A percentile compares a stretch with the other conserved stretches of the same genome.
Evolutionary conservation across 1,140 invertebrate genomes (phyloP).

Genomic region (Aphis gossypii): DNA sequence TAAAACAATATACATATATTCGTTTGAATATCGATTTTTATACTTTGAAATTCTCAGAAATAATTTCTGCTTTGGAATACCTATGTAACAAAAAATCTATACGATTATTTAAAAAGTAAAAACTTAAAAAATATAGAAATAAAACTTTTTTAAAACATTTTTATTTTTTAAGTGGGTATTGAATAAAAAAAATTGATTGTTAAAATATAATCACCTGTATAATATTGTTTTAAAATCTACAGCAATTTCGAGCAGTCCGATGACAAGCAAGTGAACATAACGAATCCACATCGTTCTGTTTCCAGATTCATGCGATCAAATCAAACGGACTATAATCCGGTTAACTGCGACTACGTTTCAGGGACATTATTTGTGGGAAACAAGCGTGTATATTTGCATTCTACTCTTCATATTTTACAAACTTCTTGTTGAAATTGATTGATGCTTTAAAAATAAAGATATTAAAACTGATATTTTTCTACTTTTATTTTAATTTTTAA

Average conservation of each 20-base stretch:
- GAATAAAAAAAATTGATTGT: neutral
- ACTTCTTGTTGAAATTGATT: neutral
- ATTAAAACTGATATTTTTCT: neutral
- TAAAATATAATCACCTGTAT: neutral
- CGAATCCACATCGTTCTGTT: neutral
- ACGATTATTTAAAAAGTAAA: neutral
- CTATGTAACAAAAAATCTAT: neutral
- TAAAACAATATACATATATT: neutral
- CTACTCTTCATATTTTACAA: neutral
- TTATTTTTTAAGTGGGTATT: neutral
- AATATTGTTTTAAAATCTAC: neutral
- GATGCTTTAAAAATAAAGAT: neutral
- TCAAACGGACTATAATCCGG: neutral
- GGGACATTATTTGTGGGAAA: neutral
- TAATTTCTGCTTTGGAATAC: neutral
- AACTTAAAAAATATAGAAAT: neutral
- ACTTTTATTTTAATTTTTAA: neutral
- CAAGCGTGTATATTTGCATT: neutral
- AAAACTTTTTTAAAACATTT: neutral
- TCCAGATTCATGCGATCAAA: neutral
- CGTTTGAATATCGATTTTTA: neutral
- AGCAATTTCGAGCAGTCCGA: neutral
- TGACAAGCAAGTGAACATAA: neutral
- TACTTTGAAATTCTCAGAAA: neutral
- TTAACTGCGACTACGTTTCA: neutral